Evolutionary conservation across 2,888 invertebrate species (phyloP).

Genomic region (Stomorhina lunata): DNA sequence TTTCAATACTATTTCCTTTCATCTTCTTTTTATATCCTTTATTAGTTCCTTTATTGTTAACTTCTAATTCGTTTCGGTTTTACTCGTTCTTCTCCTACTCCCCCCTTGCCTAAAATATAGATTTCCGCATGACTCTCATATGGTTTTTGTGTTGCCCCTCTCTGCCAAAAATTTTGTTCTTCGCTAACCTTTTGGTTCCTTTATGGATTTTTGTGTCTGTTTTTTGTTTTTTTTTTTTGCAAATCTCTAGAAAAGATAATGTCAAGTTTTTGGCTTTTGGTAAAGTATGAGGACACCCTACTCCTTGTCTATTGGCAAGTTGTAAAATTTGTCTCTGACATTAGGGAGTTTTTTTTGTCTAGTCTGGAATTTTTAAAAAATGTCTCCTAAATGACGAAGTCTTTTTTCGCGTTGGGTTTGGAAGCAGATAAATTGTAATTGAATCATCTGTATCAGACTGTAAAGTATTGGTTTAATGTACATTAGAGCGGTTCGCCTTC

Average conservation of each 20-base stretch:
- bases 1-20: background rate
- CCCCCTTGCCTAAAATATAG: background rate
- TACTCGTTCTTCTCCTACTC: conserved; percentile 20
- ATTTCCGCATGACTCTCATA: conserved; percentile 42
- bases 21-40: conserved; percentile 23
- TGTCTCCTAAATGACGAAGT: background rate
- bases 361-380: background rate
- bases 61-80: conserved; percentile 24
- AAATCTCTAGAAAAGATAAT: too few species aligned
- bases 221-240: background rate
- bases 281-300: background rate
- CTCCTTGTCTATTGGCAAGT: background rate
- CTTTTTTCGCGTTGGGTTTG: background rate
- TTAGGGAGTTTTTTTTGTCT: background rate
- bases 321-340: background rate
- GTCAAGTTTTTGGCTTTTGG: background rate
- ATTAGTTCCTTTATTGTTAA: conserved; percentile 1
- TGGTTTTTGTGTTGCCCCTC: conserved; percentile 3
- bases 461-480: too few species aligned
- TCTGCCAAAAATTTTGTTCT: background rate
- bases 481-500: too few species aligned
- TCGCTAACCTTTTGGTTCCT: conserved; percentile 5
- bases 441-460: background rate
- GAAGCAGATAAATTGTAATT: background rate
- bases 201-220: conserved; percentile 19